Percentiles rank a stretch among this genome's conserved stretches.
phyloP scores from a whole-genome alignment of 2,888 invertebrate species.

The Papilio demoleus region DNA sequence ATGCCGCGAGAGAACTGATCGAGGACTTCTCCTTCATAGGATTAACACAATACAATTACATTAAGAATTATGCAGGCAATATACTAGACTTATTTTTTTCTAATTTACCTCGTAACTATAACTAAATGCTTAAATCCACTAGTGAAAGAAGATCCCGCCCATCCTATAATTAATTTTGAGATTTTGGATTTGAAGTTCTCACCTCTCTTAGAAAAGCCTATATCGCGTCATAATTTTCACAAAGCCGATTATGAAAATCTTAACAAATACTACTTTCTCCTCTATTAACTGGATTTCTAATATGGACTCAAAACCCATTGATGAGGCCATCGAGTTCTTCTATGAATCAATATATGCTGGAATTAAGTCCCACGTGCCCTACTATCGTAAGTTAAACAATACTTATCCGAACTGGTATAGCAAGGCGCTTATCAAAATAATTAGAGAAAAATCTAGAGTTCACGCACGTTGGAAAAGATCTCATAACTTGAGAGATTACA shows the following conservation, averaged over 20 bases:
- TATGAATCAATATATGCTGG: background rate
- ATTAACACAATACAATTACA: background rate
- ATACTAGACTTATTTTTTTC: background rate
- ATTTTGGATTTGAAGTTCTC: background rate
- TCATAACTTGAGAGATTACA: background rate
- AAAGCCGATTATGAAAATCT: background rate
- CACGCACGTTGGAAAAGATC: constrained; percentile 2
- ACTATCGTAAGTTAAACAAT: background rate
- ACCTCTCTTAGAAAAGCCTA: background rate
- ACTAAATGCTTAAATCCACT: background rate
- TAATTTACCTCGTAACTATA: background rate
- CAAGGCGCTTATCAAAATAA: background rate
- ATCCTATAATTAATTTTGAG: background rate
- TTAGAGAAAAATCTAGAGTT: background rate
- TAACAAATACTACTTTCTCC: background rate
- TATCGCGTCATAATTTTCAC: background rate
- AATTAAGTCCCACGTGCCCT: background rate
- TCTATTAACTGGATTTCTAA: background rate
- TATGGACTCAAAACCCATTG: background rate
- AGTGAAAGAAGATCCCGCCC: background rate
- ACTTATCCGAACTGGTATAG: background rate
- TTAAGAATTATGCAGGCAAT: background rate
- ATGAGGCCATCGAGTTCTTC: background rate
- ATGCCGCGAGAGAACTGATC: background rate
- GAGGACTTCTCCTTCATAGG: background rate